phyloP scores from a whole-genome alignment of 2,113 vertebrate genomes.

The Archocentrus centrarchus region DNA sequence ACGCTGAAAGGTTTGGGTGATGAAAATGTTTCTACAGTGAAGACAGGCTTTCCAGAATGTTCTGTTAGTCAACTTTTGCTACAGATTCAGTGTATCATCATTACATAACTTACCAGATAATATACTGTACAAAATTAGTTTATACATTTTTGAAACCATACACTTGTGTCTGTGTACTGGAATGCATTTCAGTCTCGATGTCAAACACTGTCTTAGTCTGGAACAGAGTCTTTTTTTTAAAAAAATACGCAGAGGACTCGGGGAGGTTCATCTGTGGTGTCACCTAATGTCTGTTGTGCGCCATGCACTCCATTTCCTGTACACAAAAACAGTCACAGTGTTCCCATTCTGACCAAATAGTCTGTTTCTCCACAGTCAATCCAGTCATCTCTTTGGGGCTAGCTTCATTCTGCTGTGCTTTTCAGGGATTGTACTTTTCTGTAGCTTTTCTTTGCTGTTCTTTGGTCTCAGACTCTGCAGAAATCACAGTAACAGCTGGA shows the following conservation, averaged over 20 bases:
- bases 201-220: conserved; percentile 16
- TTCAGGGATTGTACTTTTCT: not conserved
- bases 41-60: conserved; percentile 8
- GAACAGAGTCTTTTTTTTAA: conserved; percentile 30
- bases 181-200: conserved; percentile 31
- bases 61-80: conserved; percentile 37
- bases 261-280: not conserved
- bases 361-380: conserved; percentile 7
- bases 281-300: conserved; percentile 3
- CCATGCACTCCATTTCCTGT: not conserved
- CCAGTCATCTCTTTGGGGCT: not conserved
- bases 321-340: not conserved
- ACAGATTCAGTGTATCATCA: conserved; percentile 73
- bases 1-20: conserved; percentile 24
- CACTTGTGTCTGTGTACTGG: conserved; percentile 34
- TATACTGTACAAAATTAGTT: conserved; percentile 63
- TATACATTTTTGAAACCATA: conserved; percentile 39
- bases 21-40: conserved; percentile 32
- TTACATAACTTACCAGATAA: conserved; percentile 79
- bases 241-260: conserved; percentile 24
- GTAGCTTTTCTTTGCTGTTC: conserved; percentile 6
- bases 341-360: conserved; percentile 3
- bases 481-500: conserved; percentile 30
- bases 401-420: not conserved
- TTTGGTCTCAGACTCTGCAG: conserved; percentile 36